phyloP scores from a whole-genome alignment of 2,888 invertebrate species.

The Cheilosia variabilis region DNA sequence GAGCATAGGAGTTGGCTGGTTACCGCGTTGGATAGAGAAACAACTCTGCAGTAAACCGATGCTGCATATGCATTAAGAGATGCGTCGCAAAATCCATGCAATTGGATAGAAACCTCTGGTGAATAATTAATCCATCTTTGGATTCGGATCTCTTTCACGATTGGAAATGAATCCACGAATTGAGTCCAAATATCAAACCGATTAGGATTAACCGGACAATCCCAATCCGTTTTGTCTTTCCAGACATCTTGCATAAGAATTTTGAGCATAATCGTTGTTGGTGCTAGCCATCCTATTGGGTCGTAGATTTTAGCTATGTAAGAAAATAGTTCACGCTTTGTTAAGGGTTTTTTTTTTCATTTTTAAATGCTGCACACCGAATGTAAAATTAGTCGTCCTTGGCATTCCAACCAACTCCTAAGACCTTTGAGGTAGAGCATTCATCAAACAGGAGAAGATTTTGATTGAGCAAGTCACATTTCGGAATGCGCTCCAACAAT shows the following conservation, averaged over 20 bases:
- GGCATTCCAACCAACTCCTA: conserved; percentile 63
- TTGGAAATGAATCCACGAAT: conserved; percentile 17
- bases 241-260: conserved; percentile 68
- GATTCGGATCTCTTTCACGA: not conserved
- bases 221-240: conserved; percentile 55
- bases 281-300: conserved; percentile 61
- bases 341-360: conserved; percentile 25
- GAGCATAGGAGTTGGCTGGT: conserved; percentile 15
- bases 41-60: conserved; percentile 1
- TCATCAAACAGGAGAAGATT: no score
- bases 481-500: no score
- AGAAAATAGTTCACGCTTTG: conserved; percentile 61
- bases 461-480: no score
- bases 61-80: conserved; percentile 60
- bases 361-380: conserved; percentile 20
- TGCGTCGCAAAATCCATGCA: conserved; percentile 66
- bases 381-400: conserved; percentile 46
- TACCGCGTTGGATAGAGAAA: not conserved
- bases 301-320: conserved; percentile 65
- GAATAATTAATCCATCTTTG: not conserved
- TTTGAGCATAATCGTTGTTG: conserved; percentile 45
- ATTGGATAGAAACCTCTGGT: conserved; percentile 20
- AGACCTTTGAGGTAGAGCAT: no score
- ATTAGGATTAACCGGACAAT: conserved; percentile 4
- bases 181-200: not conserved